Evolutionary conservation across 2,888 invertebrate species (phyloP), one percentile per base, ranked within the genome.

Genomic region (Prenolepis imparis): DNA sequence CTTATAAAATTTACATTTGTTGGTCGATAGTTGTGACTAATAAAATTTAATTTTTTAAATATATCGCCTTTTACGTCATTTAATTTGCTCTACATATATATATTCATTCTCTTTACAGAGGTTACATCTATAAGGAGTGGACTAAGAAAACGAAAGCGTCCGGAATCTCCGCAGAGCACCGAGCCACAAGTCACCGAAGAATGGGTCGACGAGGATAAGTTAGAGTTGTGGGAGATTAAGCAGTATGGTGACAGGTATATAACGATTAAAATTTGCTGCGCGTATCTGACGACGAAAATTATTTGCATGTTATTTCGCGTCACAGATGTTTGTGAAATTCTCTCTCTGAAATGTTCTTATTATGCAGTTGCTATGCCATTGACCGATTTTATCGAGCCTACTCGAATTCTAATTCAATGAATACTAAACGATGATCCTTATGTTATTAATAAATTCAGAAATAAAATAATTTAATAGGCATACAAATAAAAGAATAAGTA

Each of bases 191-290:
- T 99, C 15, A 96, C 97, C 0, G 99, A 99, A 95, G 98, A 98
- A 92, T 99, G 99, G 99, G 97, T 99, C 0, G 98, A 98, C 90
- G 99, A 99, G 95, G 98, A 99, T 89, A 98, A 98, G 93, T 95
- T 99, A 64, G 99, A 99, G 93, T 95, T 99, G 57, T 99, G 99
- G 99, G 99, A 99, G 95, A 98, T 99, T 84, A 98, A 98, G 92
- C 97, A 98, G 92, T 98, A 98, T 94, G 98, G 98, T 32, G 98
- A 98, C 94, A 97, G 96, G 96, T 97, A 96, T 90, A 88, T 75
- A 72, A 73, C 55, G 48, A 70, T 67, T 80, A 39, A 70, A 6
- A n/a, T 52, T n/a, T 52, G 12, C 3, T 24, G n/a, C 39, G 8
- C n/a, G 11, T 81, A 39, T 82, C 5, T 61, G 28, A 21, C 32